A percentile compares a stretch with the other conserved stretches of the same genome.
Conservation (phyloP, 2,888 invertebrate genomes). For the Galerucella calmariensis region DNA sequence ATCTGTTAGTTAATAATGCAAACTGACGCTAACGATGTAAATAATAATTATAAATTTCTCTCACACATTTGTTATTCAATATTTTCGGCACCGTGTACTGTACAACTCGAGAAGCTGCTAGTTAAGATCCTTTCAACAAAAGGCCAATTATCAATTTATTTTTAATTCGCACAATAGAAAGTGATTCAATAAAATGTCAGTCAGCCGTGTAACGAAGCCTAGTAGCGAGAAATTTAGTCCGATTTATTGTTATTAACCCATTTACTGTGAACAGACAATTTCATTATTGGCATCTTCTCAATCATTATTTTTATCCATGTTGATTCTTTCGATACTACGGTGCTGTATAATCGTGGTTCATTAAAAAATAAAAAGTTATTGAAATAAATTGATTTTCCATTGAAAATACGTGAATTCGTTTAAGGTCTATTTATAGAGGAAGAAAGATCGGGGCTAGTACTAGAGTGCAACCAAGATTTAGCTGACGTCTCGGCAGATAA, state of each 20-base stretch:
- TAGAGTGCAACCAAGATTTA: too few relatives aligned
- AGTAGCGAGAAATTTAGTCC: background rate
- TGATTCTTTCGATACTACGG: too few relatives aligned
- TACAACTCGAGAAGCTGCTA: constrained; percentile 11
- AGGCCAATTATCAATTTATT: constrained; percentile 17
- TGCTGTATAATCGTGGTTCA: too few relatives aligned
- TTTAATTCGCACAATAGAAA: constrained; percentile 17
- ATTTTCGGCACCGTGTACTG: constrained; percentile 16
- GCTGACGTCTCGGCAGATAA: too few relatives aligned
- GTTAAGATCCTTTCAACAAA: constrained; percentile 11
- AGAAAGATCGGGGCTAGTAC: too few relatives aligned
- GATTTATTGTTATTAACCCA: background rate
- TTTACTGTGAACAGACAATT: background rate
- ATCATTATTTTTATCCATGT: background rate
- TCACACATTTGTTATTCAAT: constrained; percentile 19
- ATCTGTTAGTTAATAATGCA: constrained; percentile 9
- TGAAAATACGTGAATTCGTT: too few relatives aligned
- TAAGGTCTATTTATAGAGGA: too few relatives aligned
- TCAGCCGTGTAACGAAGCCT: background rate
- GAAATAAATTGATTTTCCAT: too few relatives aligned
- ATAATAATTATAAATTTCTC: constrained; percentile 25
- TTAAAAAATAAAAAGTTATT: too few relatives aligned
- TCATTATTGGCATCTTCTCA: background rate
- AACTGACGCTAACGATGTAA: constrained; percentile 17
- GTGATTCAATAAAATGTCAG: constrained; percentile 15